These are phyloP conservation scores for Phaethornis superciliosus DNA, from an alignment of 2,113 vertebrate genomes.

Conservation along the genomic window DNA sequence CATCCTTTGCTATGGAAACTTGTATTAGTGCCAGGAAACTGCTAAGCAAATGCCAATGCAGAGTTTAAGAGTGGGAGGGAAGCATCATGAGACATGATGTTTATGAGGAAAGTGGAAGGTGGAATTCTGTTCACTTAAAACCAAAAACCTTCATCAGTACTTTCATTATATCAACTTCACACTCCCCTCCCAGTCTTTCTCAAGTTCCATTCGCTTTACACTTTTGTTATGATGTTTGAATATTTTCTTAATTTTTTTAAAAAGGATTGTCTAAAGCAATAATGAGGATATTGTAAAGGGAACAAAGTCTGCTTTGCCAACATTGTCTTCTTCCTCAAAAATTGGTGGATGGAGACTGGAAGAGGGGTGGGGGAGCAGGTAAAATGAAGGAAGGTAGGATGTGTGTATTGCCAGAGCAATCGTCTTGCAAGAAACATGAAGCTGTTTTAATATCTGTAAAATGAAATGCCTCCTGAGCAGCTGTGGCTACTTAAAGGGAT, in stretches of 20 bases:
- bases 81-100: background rate
- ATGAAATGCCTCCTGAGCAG: background rate
- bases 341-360: background rate
- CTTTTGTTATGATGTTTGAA: background rate
- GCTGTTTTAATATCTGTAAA: background rate
- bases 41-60: background rate
- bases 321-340: background rate
- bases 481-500: background rate
- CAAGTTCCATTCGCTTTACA: background rate
- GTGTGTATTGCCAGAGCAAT: background rate
- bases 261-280: background rate
- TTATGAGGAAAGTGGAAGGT: background rate
- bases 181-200: background rate
- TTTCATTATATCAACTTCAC: background rate
- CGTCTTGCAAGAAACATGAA: background rate
- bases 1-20: conserved; percentile 48
- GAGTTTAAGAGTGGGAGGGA: background rate
- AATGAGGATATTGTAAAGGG: background rate
- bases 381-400: background rate
- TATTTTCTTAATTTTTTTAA: background rate
- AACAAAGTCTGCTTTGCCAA: background rate
- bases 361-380: background rate
- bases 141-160: background rate
- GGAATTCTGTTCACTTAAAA: background rate
- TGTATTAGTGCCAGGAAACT: background rate